Base-by-base conservation (phyloP, 2,113 vertebrate genomes). In the Hippocampus comes region DNA sequence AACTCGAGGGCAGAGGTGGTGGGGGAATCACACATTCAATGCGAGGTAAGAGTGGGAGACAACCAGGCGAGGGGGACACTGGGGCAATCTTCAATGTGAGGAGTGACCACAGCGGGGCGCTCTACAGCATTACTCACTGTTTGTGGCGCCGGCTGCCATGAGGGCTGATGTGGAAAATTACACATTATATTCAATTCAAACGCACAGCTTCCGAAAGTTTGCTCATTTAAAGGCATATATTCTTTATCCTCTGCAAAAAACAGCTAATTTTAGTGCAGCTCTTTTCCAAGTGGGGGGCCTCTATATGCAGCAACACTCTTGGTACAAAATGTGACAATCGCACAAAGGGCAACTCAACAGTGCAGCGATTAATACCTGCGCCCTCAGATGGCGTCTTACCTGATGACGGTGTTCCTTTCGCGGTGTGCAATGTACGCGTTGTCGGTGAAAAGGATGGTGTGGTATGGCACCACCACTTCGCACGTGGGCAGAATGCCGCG, bases 391-490 rank as follows among this genome's bases (percentile, higher is more conserved):
- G 34, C 2, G 34, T 38, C 34, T 38, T 38, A 99, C 97, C 97
- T 95, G 90, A 95, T 89, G 5, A 93, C 56, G 0, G 91, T 92
- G 90, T 92, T 94, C 74, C 80, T 96, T 89, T 97, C 96, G 21
- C 93, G 89, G 4, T 91, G 89, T 41, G 91, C 79, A 48, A 95
- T 80, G 84, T 88, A 94, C 18, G 91, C 82, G 2, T 96, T 89
- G 55, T 94, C 93, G 0, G 95, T 95, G 81, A 99, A 99, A 49
- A 98, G 94, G 84, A 99, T 94, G 86, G 97, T 97, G 88, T 98
- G 96, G 82, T 96, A 91, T 0, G 94, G 95, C 70, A 97, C 91
- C 1, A 88, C 82, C 0, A 94, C 95, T 8, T 97, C 94, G 0
- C 96, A 97, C 0, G 94, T 97, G 0, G 97, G 97, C 46, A 99